A percentile compares a stretch with the other conserved stretches of the same genome.
These are phyloP conservation scores for Drosophila prostipennis DNA, from an alignment of 2,888 invertebrate species.

Conservation along the genomic window DNA sequence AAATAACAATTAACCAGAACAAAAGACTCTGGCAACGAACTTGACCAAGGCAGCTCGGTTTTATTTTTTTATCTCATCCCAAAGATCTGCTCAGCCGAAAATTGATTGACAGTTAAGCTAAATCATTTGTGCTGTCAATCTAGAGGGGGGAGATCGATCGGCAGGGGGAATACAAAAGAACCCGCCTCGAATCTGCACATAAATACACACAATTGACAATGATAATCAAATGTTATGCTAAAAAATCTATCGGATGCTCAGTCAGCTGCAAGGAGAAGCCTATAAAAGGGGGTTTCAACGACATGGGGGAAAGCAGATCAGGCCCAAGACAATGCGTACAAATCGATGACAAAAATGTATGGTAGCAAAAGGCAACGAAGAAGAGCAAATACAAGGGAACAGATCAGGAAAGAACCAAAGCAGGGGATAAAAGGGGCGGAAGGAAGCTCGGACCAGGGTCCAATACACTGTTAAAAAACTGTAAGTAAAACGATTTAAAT, in stretches of 20 bases:
- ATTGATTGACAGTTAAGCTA: slow-evolving; percentile 73
- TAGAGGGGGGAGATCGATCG: neutral
- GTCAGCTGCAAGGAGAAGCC: slow-evolving; percentile 29
- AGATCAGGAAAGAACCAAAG: neutral
- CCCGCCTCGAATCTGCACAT: slow-evolving; percentile 55
- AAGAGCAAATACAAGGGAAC: slow-evolving; percentile 27
- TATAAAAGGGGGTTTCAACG: neutral
- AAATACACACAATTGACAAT: slow-evolving; percentile 73
- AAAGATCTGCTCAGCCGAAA: slow-evolving; percentile 30
- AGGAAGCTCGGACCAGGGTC: neutral
- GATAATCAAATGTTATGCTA: slow-evolving; percentile 78
- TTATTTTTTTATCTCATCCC: slow-evolving; percentile 32
- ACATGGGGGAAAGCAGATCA: slow-evolving; percentile 16
- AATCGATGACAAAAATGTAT: slow-evolving; percentile 80
- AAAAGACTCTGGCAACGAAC: slow-evolving; percentile 35
- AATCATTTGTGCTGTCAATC: slow-evolving; percentile 74
- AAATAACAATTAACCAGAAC: slow-evolving; percentile 66
- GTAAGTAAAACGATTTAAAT: too few relatives aligned
- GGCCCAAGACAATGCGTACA: slow-evolving; percentile 73
- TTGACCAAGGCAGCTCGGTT: slow-evolving; percentile 35
- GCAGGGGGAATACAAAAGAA: slow-evolving; percentile 58
- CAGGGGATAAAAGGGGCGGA: slow-evolving; percentile 4
- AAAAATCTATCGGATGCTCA: slow-evolving; percentile 64
- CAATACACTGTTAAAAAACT: slow-evolving; percentile 3
- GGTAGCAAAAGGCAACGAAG: slow-evolving; percentile 60